Conservation (phyloP, 2,888 invertebrate genomes). For the Phortica okadai region DNA sequence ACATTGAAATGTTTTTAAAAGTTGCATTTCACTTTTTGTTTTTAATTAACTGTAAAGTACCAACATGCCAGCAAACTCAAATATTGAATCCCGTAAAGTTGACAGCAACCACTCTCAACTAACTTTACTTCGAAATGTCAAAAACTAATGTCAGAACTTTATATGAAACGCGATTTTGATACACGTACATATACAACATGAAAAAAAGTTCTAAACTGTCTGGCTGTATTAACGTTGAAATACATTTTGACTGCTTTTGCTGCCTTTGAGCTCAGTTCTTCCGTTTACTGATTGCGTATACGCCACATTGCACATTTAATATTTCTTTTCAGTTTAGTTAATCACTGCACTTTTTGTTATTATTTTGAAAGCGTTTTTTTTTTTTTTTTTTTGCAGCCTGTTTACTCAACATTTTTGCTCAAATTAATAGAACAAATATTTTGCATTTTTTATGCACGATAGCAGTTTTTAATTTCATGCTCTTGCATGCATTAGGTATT, state of each 20-base stretch:
- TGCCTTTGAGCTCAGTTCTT: background rate
- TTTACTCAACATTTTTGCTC: background rate
- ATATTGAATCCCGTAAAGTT: background rate
- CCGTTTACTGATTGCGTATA: slow-evolving; percentile 6
- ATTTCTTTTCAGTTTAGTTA: background rate
- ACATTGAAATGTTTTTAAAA: too few relatives aligned
- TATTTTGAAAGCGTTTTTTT: background rate
- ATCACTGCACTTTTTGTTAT: slow-evolving; percentile 9
- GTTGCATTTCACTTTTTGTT: too few relatives aligned
- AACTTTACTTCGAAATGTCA: too few relatives aligned
- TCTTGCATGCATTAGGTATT: background rate
- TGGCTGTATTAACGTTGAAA: background rate
- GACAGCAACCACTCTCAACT: too few relatives aligned
- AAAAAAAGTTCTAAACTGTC: too few relatives aligned
- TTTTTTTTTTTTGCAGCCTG: background rate
- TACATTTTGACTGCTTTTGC: background rate
- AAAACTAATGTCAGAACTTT: too few relatives aligned
- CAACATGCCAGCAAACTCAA: background rate
- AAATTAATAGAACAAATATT: background rate
- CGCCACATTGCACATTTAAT: background rate
- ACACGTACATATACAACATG: too few relatives aligned
- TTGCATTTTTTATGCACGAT: background rate
- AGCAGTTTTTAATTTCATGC: slow-evolving; percentile 12
- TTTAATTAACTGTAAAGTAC: too few relatives aligned
- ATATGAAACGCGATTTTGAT: too few relatives aligned